A percentile compares a stretch with the other conserved stretches of the same genome.
Conservation (phyloP, 2,113 vertebrate genomes). For the Ia io region DNA sequence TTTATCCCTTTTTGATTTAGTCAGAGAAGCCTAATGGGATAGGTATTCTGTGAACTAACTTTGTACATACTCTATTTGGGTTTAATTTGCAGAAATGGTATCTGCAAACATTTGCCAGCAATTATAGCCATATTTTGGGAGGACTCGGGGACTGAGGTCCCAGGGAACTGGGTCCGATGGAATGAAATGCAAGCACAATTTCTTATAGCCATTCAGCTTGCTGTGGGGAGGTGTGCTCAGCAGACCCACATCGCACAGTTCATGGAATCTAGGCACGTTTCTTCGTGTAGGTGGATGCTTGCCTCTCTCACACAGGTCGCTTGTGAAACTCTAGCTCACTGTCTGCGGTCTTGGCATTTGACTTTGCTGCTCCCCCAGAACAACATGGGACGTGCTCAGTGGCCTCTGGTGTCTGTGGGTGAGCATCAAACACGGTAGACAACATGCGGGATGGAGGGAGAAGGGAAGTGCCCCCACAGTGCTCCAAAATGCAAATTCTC, state of each 20-base stretch:
- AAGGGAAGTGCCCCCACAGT: background rate
- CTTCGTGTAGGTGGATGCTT: conserved; percentile 9
- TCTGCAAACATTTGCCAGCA: conserved; percentile 74
- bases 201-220: conserved; percentile 75
- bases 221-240: conserved; percentile 41
- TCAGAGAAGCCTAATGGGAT: conserved; percentile 37
- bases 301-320: background rate
- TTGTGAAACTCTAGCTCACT: background rate
- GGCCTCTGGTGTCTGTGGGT: background rate
- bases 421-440: background rate
- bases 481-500: background rate
- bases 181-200: conserved; percentile 69
- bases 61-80: conserved; percentile 72
- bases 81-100: conserved; percentile 45
- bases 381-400: rapidly evolving
- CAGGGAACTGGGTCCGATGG: conserved; percentile 54
- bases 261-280: background rate
- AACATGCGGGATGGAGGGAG: rapidly evolving
- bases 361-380: background rate
- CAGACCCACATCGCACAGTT: background rate
- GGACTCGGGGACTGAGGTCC: conserved; percentile 62
- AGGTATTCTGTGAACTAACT: conserved; percentile 75
- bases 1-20: conserved; percentile 50
- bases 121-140: conserved; percentile 78
- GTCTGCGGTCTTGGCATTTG: background rate